Evolutionary conservation across 2,888 invertebrate genomes (phyloP).

Genomic region (Caenorhabditis auriculariae): DNA sequence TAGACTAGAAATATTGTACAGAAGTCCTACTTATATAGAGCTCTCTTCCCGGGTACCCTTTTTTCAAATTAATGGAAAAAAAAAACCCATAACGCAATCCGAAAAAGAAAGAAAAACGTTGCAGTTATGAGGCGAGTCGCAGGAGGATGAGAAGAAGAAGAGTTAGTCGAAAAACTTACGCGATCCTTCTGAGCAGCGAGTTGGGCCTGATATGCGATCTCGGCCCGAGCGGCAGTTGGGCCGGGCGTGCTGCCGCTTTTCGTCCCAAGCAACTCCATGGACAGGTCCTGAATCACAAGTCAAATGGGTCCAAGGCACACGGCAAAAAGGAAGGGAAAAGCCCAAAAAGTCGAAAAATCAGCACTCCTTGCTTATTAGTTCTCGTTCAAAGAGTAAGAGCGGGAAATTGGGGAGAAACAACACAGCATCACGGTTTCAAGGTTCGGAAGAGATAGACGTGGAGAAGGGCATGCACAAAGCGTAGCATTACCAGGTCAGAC

Average conservation of each 20-base stretch:
- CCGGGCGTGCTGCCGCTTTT: constrained; percentile 56
- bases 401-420: no score
- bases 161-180: constrained; percentile 11
- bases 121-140: constrained; percentile 10
- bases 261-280: constrained; percentile 61
- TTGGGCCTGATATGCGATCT: constrained; percentile 36
- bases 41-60: not conserved
- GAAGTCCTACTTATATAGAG: no score
- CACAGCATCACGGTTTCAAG: no score
- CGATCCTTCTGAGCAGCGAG: constrained; percentile 26
- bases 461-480: no score
- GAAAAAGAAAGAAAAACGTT: constrained; percentile 5
- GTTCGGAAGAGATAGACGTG: no score
- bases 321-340: no score
- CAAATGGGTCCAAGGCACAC: no score
- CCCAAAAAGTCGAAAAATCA: no score
- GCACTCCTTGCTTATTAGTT: no score
- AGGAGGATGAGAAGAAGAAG: not conserved
- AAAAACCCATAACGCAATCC: not conserved
- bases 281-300: constrained; percentile 57
- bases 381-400: no score
- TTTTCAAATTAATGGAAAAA: not conserved
- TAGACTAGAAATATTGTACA: no score
- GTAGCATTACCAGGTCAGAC: no score
- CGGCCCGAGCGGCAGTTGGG: constrained; percentile 58